Base-by-base conservation (phyloP, 2,888 invertebrate species). In the Anaspis maculata region DNA sequence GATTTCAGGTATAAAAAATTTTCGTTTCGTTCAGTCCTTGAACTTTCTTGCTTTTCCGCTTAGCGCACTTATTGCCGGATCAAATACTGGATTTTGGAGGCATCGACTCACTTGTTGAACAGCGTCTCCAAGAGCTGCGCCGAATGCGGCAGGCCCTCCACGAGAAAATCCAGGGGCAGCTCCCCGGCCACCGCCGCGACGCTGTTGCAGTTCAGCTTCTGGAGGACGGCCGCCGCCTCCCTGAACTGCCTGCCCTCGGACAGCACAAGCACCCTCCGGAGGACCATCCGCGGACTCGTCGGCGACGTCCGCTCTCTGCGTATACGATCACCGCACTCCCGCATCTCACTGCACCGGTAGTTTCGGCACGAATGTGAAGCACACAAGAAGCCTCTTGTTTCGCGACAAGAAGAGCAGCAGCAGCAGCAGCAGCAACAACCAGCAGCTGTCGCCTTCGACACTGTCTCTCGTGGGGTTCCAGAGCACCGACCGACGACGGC, bases 71-170 rank as follows among this genome's bases (percentile, higher is more conserved):
- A 19, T 19, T 19, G 5, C 9, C 19, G 19, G 19, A 9, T 19
- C 9, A 9, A 19, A 6, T 19, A 6, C 19, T 9, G 19, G 19
- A 19, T 19, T 19, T 19, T 9, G 5, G 19, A 9, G 19, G n/a
- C n/a, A n/a, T n/a, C 70, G 27, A 56, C 70, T 68, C 48, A 80
- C 81, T 79, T 74, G 48, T 73, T 73, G 39, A 80, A 82, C 13
- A 92, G 74, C 0, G 90, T 86, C 61, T 92, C 92, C 48, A 94
- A 69, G 27, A 92, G 73, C 49, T 85, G 83, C 2, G 92, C 76
- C 11, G 88, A 88, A 60, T 88, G 86, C 1, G 92, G 92, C 62
- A 92, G 69, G 2, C 89, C 83, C 49, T 91, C 91, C n/a, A 91
- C 78, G 48, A 92, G 71, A 46, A 89, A 69, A 59, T 91, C 91